Conservation (phyloP, 2,888 invertebrate genomes). For the Loripinus fragilis region DNA sequence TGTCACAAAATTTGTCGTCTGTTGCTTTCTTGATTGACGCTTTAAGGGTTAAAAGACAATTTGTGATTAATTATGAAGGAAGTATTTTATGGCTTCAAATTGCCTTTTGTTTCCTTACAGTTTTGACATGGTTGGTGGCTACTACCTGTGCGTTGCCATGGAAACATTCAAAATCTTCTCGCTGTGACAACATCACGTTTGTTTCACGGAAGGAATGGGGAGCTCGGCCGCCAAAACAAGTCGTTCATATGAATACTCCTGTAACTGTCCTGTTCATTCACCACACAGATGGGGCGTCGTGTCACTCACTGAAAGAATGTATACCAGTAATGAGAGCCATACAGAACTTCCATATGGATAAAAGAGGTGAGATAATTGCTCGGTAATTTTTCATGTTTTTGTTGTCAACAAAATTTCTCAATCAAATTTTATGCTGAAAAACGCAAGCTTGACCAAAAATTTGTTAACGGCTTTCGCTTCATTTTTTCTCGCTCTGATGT, state of each 20-base stretch:
- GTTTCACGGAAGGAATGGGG: constrained; percentile 72
- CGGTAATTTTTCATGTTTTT: too few relatives aligned
- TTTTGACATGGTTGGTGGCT: neutral
- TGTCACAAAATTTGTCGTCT: too few relatives aligned
- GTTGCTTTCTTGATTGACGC: too few relatives aligned
- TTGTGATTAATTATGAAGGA: too few relatives aligned
- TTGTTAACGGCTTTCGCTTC: too few relatives aligned
- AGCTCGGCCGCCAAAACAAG: constrained; percentile 64
- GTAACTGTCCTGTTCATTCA: constrained; percentile 76
- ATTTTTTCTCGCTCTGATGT: too few relatives aligned
- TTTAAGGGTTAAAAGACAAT: too few relatives aligned
- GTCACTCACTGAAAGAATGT: constrained; percentile 56
- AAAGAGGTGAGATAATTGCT: constrained; percentile 62
- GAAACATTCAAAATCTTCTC: neutral
- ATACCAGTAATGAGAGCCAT: constrained; percentile 57
- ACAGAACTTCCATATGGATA: constrained; percentile 69
- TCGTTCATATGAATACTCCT: constrained; percentile 68
- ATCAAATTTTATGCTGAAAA: too few relatives aligned
- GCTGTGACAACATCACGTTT: constrained; percentile 41
- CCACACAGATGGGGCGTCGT: constrained; percentile 84
- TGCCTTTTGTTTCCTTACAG: neutral
- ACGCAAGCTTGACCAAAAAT: too few relatives aligned
- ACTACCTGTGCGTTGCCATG: neutral
- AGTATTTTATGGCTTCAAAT: too few relatives aligned
- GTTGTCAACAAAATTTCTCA: too few relatives aligned